phyloP scores from a whole-genome alignment of 2,888 invertebrate species.

The Plebejus anna region DNA sequence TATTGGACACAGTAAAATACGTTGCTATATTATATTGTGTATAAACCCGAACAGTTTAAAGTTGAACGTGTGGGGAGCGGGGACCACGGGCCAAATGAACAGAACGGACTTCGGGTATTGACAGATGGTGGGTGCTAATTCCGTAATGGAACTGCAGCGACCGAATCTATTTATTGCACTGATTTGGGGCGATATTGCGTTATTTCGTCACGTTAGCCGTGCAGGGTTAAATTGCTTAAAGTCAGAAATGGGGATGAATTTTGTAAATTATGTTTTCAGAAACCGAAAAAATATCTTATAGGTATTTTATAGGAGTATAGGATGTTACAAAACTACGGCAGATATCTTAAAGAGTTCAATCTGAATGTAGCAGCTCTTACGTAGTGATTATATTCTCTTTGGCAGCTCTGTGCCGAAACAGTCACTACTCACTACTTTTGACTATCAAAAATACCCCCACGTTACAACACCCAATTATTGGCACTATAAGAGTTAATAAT shows the following conservation, averaged over 20 bases:
- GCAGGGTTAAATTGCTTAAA: background rate
- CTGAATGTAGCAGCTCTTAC: too few relatives aligned
- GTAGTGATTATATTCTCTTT: too few relatives aligned
- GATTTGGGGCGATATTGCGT: slow-evolving; percentile 27
- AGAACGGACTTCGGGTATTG: slow-evolving; percentile 32
- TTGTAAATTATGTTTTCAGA: background rate
- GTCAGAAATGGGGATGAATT: background rate
- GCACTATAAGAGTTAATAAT: too few relatives aligned
- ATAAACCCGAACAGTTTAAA: slow-evolving; percentile 23
- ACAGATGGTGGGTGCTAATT: slow-evolving; percentile 37
- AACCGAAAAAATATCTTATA: too few relatives aligned
- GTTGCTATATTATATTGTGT: background rate
- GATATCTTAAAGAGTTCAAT: too few relatives aligned
- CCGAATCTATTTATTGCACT: slow-evolving; percentile 30
- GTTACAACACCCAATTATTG: too few relatives aligned
- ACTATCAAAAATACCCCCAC: too few relatives aligned
- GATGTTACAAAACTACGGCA: too few relatives aligned
- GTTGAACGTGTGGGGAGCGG: background rate
- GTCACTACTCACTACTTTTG: too few relatives aligned
- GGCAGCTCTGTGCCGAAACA: too few relatives aligned
- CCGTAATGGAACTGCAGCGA: slow-evolving; percentile 35
- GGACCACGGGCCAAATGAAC: slow-evolving; percentile 22
- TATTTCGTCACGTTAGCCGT: background rate
- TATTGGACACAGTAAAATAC: too few relatives aligned
- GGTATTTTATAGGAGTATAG: too few relatives aligned